Conservation (phyloP, 2,113 vertebrate species). For the Cephalophus harveyi region DNA sequence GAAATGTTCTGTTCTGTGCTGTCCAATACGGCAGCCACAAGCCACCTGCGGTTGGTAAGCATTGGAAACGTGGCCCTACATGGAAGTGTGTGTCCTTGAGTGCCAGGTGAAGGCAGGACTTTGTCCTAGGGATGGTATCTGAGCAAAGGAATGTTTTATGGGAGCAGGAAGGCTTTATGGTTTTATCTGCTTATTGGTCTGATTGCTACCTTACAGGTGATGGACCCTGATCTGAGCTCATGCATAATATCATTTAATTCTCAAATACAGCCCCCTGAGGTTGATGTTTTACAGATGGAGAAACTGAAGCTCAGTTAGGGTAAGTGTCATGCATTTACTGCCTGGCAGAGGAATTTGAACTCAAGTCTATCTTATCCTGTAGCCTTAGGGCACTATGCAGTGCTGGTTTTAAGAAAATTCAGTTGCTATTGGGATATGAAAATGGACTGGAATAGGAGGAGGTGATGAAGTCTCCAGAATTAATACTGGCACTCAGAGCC, state of each 20-base stretch:
- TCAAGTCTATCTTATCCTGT: not conserved
- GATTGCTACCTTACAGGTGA: not conserved
- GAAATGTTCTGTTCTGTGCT: not conserved
- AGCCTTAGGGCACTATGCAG: not conserved
- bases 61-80: not conserved
- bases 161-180: not conserved
- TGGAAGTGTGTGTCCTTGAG: not conserved
- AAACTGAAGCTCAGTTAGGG: not conserved
- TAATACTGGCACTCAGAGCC: not conserved
- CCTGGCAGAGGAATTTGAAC: not conserved
- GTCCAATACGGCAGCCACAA: not conserved
- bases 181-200: constrained; percentile 4
- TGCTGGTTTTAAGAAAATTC: not conserved
- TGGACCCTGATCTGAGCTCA: not conserved
- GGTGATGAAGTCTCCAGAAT: not conserved
- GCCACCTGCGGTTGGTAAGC: not conserved
- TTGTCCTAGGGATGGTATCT: not conserved
- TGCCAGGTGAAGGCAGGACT: not conserved
- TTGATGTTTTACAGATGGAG: not conserved
- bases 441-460: not conserved
- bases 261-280: not conserved
- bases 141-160: not conserved
- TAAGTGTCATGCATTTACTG: not conserved
- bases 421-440: not conserved
- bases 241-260: not conserved